These are phyloP conservation scores for Zeugodacus cucurbitae DNA, from an alignment of 1,140 invertebrate genomes.

Conservation along the genomic window DNA sequence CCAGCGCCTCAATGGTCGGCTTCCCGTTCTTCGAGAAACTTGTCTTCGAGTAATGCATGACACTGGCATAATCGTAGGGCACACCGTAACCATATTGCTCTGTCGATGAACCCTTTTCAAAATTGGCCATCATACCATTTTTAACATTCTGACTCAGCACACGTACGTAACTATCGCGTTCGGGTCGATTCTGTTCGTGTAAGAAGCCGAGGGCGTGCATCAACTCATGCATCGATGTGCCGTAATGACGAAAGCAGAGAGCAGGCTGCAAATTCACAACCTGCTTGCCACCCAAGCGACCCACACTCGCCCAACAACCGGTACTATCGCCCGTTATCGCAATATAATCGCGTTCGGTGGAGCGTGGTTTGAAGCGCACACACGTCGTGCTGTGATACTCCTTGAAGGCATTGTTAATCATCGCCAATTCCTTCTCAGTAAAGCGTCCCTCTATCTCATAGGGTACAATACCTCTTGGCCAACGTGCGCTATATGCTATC, in stretches of 20 bases:
- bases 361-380: conserved; percentile 75
- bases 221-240: conserved; percentile 83
- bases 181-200: conserved; percentile 86
- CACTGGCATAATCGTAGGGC: conserved; percentile 81
- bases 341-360: conserved; percentile 75
- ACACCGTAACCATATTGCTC: conserved; percentile 72
- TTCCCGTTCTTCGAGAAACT: conserved; percentile 80
- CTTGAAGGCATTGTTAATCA: conserved; percentile 73
- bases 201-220: conserved; percentile 87
- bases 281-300: conserved; percentile 71
- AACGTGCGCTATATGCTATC: conserved; percentile 69
- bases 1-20: conserved; percentile 72
- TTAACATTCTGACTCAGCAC: conserved; percentile 81
- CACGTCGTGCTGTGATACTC: conserved; percentile 79
- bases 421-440: conserved; percentile 65
- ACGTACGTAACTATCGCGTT: conserved; percentile 79
- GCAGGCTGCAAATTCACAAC: conserved; percentile 67
- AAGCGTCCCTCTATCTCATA: conserved; percentile 77
- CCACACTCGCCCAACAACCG: conserved; percentile 86
- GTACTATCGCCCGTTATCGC: conserved; percentile 73
- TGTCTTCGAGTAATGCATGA: conserved; percentile 82
- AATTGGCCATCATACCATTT: conserved; percentile 75
- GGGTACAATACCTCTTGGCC: conserved; percentile 77
- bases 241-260: conserved; percentile 77
- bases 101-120: conserved; percentile 73